Evolutionary conservation across 2,888 invertebrate species (phyloP).

Genomic region (Polydrusus cervinus): DNA sequence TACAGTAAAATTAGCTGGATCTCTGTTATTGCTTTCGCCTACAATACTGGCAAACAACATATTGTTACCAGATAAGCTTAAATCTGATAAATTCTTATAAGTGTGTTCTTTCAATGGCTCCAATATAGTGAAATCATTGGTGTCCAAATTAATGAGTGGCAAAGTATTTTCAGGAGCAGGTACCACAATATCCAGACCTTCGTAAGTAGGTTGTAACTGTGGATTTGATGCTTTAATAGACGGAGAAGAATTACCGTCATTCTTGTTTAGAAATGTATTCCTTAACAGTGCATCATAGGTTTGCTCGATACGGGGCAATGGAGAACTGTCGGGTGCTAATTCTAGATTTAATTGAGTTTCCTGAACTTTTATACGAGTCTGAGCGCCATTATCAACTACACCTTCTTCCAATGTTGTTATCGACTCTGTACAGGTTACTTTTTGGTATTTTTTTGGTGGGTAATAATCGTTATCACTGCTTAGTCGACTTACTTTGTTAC

Average conservation of each 20-base stretch:
- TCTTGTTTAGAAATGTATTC: not conserved
- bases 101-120: conserved; percentile 6
- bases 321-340: conserved; percentile 12
- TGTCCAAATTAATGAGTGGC: conserved; percentile 17
- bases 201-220: not conserved
- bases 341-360: conserved; percentile 6
- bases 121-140: conserved; percentile 20
- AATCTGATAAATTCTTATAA: conserved; percentile 18
- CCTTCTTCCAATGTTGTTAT: not conserved
- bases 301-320: conserved; percentile 27
- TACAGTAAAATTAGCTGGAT: conserved; percentile 18
- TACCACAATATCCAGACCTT: not conserved
- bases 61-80: conserved; percentile 17
- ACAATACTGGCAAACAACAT: not conserved
- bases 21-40: not conserved
- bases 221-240: not conserved
- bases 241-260: not conserved
- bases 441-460: not conserved
- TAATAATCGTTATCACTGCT: not conserved
- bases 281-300: conserved; percentile 6
- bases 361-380: conserved; percentile 5
- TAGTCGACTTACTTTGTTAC: not conserved
- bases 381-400: not conserved
- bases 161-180: not conserved
- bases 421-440: conserved; percentile 3